Evolutionary conservation across 2,113 vertebrate genomes (phyloP).

Genomic region (Coryphaenoides rupestris): DNA sequence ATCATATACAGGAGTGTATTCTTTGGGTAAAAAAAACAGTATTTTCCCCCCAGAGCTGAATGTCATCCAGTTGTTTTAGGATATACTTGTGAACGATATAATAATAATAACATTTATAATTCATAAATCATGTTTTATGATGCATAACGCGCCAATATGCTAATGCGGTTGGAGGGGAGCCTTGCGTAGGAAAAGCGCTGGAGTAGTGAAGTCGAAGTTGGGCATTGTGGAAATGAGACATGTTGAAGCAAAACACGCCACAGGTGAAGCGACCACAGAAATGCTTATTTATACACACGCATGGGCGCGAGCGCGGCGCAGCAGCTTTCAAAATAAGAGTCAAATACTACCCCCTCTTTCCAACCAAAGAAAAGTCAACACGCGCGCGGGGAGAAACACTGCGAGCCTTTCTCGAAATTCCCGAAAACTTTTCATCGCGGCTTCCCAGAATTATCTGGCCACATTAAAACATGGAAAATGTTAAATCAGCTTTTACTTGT

Average conservation of each 20-base stretch:
- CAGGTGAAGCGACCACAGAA: constrained; percentile 61
- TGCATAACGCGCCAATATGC: no score
- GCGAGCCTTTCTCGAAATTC: constrained; percentile 58
- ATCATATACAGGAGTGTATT: no score
- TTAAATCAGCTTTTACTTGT: constrained; percentile 61
- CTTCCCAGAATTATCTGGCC: constrained; percentile 67
- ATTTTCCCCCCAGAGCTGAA: neutral
- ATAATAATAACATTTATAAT: neutral
- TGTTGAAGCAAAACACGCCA: constrained; percentile 46
- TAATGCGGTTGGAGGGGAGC: neutral
- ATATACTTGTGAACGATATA: neutral
- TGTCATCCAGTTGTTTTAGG: neutral
- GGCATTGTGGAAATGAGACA: constrained; percentile 51
- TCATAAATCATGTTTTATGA: no score
- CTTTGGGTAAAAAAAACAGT: no score
- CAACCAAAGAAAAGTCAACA: constrained; percentile 65
- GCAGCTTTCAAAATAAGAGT: constrained; percentile 61
- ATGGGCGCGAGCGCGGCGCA: constrained; percentile 46
- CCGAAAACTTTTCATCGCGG: constrained; percentile 53
- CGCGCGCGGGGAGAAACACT: constrained; percentile 64
- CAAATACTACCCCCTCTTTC: constrained; percentile 60
- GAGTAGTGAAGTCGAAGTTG: constrained; percentile 16
- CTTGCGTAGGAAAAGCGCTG: constrained; percentile 21
- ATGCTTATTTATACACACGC: constrained; percentile 58
- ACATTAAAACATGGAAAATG: constrained; percentile 71